These are phyloP conservation scores for Belonocnema kinseyi DNA, from an alignment of 1,140 invertebrate genomes.

Conservation along the genomic window DNA sequence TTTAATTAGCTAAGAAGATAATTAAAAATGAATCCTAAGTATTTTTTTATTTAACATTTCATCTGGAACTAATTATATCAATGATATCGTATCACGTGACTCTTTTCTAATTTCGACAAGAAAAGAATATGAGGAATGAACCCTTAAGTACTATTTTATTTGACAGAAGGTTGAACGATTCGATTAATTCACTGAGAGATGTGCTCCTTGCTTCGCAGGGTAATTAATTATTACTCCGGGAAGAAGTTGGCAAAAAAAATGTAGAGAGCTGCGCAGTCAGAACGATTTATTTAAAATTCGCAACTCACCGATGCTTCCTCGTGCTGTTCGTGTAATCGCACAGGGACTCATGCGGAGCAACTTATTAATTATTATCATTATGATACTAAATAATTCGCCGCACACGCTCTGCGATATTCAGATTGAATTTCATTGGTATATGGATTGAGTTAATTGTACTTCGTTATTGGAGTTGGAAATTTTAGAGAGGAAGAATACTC, in stretches of 20 bases:
- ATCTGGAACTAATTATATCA: too few species aligned
- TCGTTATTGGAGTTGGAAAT: slow-evolving; percentile 33
- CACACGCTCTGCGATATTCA: slow-evolving; percentile 50
- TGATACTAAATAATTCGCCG: slow-evolving; percentile 53
- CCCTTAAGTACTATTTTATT: slow-evolving; percentile 7
- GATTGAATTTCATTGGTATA: slow-evolving; percentile 58
- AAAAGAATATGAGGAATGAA: neutral
- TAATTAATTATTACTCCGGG: slow-evolving; percentile 7
- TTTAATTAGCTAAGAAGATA: too few species aligned
- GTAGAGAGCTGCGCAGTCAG: neutral
- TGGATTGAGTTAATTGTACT: slow-evolving; percentile 52
- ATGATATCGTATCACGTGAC: too few species aligned
- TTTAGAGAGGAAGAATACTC: too few species aligned
- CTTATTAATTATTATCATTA: slow-evolving; percentile 45
- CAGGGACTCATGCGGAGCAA: slow-evolving; percentile 52
- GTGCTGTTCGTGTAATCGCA: slow-evolving; percentile 48
- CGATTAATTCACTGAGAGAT: neutral
- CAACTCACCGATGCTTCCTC: slow-evolving; percentile 46
- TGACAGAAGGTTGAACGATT: slow-evolving; percentile 11
- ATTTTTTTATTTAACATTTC: too few species aligned
- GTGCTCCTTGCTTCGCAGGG: neutral
- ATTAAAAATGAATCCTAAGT: too few species aligned
- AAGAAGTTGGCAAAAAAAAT: neutral
- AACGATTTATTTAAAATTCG: slow-evolving; percentile 11
- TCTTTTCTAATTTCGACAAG: neutral